A percentile compares a stretch with the other conserved stretches of the same genome.
Evolutionary conservation across 1,140 invertebrate genomes (phyloP).

Genomic region (Drosophila paulistorum): DNA sequence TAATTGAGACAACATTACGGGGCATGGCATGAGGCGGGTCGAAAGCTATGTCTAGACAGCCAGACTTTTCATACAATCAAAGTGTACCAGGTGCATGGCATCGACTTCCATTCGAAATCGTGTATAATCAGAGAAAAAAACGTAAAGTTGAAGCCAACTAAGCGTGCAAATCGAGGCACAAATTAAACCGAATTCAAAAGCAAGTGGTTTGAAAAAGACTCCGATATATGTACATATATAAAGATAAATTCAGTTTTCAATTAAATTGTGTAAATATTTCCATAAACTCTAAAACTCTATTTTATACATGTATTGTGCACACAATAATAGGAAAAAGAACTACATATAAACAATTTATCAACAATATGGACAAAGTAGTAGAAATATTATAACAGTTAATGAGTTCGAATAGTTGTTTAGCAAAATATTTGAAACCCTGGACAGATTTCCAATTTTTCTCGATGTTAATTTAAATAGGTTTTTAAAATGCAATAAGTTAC

Average conservation of each 20-base stretch:
- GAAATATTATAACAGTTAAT: too few species aligned
- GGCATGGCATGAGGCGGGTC: not conserved
- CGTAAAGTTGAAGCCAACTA: conserved; percentile 19
- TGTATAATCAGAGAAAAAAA: conserved; percentile 19
- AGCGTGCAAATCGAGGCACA: not conserved
- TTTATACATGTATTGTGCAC: not conserved
- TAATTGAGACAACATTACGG: conserved; percentile 45
- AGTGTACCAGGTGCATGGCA: conserved; percentile 40
- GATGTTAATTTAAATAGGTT: too few species aligned
- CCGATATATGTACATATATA: not conserved
- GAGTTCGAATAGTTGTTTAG: too few species aligned
- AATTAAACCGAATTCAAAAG: conserved; percentile 4
- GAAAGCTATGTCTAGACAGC: conserved; percentile 58
- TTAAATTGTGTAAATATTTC: conserved; percentile 1
- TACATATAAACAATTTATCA: not conserved
- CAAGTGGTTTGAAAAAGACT: not conserved
- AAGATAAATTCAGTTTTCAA: not conserved
- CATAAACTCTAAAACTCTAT: not conserved
- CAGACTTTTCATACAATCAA: conserved; percentile 58
- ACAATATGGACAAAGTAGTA: not conserved
- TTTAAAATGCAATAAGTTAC: too few species aligned
- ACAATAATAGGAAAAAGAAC: not conserved
- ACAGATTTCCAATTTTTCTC: too few species aligned
- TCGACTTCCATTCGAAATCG: conserved; percentile 17
- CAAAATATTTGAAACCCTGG: too few species aligned